A percentile compares a stretch with the other conserved stretches of the same genome.
These are phyloP conservation scores for Botia almorhae DNA, from an alignment of 2,797 vertebrate species.

Conservation along the genomic window DNA sequence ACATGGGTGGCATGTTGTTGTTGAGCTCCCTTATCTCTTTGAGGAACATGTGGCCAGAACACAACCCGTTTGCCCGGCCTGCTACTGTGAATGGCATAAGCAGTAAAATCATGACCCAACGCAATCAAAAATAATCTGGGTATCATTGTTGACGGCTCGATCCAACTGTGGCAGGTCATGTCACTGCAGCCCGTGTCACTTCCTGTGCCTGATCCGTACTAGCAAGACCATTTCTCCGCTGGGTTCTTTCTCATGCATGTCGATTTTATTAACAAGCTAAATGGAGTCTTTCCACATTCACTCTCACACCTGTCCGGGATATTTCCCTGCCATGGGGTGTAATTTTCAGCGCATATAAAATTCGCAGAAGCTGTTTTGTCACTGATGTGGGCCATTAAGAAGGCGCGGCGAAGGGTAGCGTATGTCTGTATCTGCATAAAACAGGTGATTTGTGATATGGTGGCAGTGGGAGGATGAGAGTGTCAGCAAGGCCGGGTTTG, in stretches of 20 bases:
- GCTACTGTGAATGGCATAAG: too few relatives aligned
- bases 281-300: background rate
- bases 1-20: constrained; percentile 75
- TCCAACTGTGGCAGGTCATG: background rate
- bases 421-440: constrained; percentile 46
- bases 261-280: constrained; percentile 35
- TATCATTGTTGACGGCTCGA: background rate
- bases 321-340: background rate
- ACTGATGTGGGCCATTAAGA: constrained; percentile 24
- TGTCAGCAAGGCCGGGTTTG: constrained; percentile 43
- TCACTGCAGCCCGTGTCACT: background rate
- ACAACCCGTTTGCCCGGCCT: constrained; percentile 35
- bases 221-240: constrained; percentile 4
- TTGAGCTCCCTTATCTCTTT: constrained; percentile 59
- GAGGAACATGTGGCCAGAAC: constrained; percentile 58
- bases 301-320: background rate
- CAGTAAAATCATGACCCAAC: background rate
- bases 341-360: constrained; percentile 6
- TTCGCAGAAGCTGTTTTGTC: constrained; percentile 25
- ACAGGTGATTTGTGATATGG: constrained; percentile 62
- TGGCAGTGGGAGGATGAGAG: constrained; percentile 63
- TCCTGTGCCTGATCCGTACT: background rate
- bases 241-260: constrained; percentile 22
- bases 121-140: background rate
- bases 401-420: background rate